Conservation (phyloP, 2,797 vertebrate genomes). For the Neopelma chrysocephalum region DNA sequence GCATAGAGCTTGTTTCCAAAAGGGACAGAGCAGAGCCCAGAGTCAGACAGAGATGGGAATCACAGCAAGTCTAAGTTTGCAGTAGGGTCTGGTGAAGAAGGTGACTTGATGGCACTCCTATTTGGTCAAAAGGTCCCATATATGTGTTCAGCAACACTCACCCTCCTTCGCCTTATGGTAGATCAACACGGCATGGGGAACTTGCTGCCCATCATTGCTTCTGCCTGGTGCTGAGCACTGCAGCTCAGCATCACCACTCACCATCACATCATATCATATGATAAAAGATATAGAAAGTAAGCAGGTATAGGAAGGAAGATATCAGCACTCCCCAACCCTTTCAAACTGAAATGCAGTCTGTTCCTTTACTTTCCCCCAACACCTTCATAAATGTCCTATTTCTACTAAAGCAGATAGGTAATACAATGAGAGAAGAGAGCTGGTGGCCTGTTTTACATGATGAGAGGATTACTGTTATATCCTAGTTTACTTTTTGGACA, state of each 20-base stretch:
- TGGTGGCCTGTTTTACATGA: neutral
- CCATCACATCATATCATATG: neutral
- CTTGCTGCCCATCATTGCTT: neutral
- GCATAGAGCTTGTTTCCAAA: neutral
- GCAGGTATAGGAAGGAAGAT: neutral
- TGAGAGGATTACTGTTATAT: neutral
- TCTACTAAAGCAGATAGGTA: neutral
- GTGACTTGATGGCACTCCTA: neutral
- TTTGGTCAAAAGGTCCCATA: neutral
- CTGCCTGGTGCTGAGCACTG: neutral
- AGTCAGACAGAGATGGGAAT: neutral
- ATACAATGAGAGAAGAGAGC: neutral
- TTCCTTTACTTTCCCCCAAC: neutral
- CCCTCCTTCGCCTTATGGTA: accelerated
- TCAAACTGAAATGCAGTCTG: neutral
- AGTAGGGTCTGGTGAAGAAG: neutral
- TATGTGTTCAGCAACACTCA: neutral
- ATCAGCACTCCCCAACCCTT: neutral
- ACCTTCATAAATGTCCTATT: neutral
- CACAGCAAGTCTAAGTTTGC: neutral
- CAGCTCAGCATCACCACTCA: neutral
- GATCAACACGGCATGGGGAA: neutral
- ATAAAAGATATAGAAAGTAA: neutral
- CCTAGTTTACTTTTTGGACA: neutral
- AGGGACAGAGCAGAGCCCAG: neutral